Evolutionary conservation across 2,113 vertebrate species (phyloP).

Genomic region (Perccottus glenii): DNA sequence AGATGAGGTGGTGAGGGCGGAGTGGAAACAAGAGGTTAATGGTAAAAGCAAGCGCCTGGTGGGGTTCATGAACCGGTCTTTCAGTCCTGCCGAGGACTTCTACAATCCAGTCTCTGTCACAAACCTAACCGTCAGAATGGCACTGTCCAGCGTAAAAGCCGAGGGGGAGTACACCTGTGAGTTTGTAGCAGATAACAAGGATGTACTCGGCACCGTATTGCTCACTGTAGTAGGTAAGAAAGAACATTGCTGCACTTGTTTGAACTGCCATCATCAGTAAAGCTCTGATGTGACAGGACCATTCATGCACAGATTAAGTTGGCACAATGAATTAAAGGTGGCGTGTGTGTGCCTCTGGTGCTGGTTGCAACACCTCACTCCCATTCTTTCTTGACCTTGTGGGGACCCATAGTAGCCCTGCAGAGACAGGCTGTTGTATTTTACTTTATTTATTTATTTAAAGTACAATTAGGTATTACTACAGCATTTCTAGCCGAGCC

Average conservation of each 20-base stretch:
- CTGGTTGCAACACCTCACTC: too few relatives aligned
- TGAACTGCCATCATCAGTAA: background rate
- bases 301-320: too few relatives aligned
- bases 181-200: slow-evolving; percentile 33
- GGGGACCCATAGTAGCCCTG: too few relatives aligned
- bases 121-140: slow-evolving; percentile 74
- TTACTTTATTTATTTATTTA: too few relatives aligned
- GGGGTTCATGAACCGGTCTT: slow-evolving; percentile 6
- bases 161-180: slow-evolving; percentile 74
- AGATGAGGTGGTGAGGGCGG: slow-evolving; percentile 10
- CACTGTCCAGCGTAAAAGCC: slow-evolving; percentile 48
- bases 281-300: background rate
- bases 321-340: too few relatives aligned
- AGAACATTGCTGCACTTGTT: background rate
- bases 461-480: too few relatives aligned
- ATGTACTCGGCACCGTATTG: background rate
- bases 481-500: too few relatives aligned
- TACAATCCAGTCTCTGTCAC: slow-evolving; percentile 49
- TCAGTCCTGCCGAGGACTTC: slow-evolving; percentile 20
- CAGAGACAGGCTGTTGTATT: too few relatives aligned
- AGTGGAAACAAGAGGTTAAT: slow-evolving; percentile 54
- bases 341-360: too few relatives aligned
- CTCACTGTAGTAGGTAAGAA: slow-evolving; percentile 73
- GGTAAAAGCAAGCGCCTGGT: slow-evolving; percentile 41
- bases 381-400: too few relatives aligned